Base-by-base conservation (phyloP, 2,797 vertebrate genomes). In the Sebastes elongatus region DNA sequence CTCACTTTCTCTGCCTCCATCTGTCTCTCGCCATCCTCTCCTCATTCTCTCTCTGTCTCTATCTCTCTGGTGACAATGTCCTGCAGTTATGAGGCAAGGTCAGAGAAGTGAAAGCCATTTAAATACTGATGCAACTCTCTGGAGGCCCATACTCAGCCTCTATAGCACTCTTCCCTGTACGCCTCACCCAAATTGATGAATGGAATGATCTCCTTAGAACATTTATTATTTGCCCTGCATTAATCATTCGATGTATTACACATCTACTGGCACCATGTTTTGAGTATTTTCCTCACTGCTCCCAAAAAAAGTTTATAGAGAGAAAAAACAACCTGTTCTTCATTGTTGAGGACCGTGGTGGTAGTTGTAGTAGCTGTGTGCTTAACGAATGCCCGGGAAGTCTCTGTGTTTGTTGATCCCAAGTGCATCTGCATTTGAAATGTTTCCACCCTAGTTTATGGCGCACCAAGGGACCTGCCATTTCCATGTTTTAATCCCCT, bases 61-160 rank as follows among this genome's bases (percentile, higher is more conserved):
- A 84, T 93, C 89, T 94, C 93, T 94, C 92, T 94, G 83, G 90
- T 93, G 93, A 93, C 93, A 88, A 92, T 93, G 94, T 95, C 94
- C 94, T 94, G 94, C 93, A 94, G 93, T 94, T 89, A 94, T 88
- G 89, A 94, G 90, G 89, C 93, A 94, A 94, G 92, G 94, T 95
- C 94, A 93, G 91, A 87, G 81, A 78, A 92, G 91, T 91, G 88
- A 94, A 94, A 92, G 88, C 89, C 93, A 94, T 94, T 94, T 94
- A 94, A 94, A 92, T 95, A 94, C 93, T 93, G 93, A 93, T 94
- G 91, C 91, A 92, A 83, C 88, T 87, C 93, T 94, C 94, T 52
- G 20, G 91, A 90, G 94, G 82, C 88, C 86, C 76, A 9, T 84
- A 49, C 84, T 85, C 88, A 86, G 85, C 84, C 83, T 84, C 78